Base-by-base conservation (phyloP, 1,140 invertebrate genomes). In the Paramacrobiotus metropolitanus region DNA sequence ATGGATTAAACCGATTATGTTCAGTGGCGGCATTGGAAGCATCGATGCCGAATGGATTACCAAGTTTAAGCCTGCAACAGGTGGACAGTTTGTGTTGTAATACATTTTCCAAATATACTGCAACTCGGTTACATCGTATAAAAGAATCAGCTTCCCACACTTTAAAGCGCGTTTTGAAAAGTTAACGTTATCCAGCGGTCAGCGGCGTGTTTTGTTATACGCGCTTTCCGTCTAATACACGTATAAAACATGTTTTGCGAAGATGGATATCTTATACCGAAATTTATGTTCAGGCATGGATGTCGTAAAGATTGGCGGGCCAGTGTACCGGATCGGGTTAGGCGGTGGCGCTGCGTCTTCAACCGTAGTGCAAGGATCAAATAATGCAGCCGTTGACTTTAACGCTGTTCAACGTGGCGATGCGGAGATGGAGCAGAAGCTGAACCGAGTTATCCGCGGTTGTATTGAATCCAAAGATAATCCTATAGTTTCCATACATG, bases 1-100 rank as follows among this genome's bases (percentile, higher is more conserved):
- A 74, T 98, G 85, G 77, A 83, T 97, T 0, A 98, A 98, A 70
- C 92, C 93, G 0, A 96, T 98, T 62, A 95, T 98, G 92, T 97
- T 97, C 66, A 93, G 87, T 69, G 92, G 87, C 61, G 93, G 93
- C 40, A 80, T 97, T 63, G 92, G 93, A 2, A 83, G 82, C 15
- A 83, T 97, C 76, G 83, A 89, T 67, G 80, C 79, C n/a, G 70
- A 73, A 59, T 82, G 86, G 80, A 79, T 83, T 15, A 73, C 80
- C 21, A 93, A 93, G 75, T 69, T 80, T 18, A 68, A 73, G 59
- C 80, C 87, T 2, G 71, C 80, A 68, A 77, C 79, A n/a, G n/a
- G n/a, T n/a, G n/a, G n/a, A n/a, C n/a, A n/a, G n/a, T n/a, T n/a
- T n/a, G n/a, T n/a, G n/a, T n/a, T n/a, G n/a, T n/a, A n/a, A n/a